phyloP scores from a whole-genome alignment of 2,888 invertebrate genomes.

The Coelinius sp. region DNA sequence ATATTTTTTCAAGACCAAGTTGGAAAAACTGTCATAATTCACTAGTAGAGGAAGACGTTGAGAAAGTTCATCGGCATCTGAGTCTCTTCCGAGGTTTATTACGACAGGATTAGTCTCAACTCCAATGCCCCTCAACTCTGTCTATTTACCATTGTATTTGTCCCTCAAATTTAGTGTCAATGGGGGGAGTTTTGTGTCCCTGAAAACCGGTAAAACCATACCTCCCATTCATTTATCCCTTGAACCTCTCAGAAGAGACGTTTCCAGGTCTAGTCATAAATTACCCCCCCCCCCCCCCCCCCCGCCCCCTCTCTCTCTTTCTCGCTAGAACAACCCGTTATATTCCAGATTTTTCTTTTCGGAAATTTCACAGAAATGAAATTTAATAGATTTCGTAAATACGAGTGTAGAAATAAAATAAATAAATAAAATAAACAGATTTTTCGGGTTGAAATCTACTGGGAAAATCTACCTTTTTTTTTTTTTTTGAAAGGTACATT shows the following conservation, averaged over 20 bases:
- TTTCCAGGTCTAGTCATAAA: background rate
- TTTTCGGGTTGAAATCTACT: no score
- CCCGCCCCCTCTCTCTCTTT: no score
- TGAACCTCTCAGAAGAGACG: background rate
- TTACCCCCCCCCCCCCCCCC: background rate
- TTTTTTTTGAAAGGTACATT: no score
- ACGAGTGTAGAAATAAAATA: no score
- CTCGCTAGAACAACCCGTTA: background rate
- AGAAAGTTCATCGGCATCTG: background rate
- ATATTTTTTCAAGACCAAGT: background rate
- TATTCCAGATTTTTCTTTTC: background rate
- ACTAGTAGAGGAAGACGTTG: background rate
- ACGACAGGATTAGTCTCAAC: background rate
- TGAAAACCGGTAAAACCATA: background rate
- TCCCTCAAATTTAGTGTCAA: background rate
- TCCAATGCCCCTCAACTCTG: background rate
- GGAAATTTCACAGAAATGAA: background rate
- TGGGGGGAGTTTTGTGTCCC: background rate
- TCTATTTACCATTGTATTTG: background rate
- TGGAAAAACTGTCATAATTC: background rate
- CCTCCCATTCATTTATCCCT: background rate
- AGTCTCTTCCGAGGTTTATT: background rate
- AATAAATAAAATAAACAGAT: no score
- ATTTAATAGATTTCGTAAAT: no score
- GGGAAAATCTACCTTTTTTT: no score